Conservation (phyloP, 2,888 invertebrate genomes). For the Nemurella pictetii region DNA sequence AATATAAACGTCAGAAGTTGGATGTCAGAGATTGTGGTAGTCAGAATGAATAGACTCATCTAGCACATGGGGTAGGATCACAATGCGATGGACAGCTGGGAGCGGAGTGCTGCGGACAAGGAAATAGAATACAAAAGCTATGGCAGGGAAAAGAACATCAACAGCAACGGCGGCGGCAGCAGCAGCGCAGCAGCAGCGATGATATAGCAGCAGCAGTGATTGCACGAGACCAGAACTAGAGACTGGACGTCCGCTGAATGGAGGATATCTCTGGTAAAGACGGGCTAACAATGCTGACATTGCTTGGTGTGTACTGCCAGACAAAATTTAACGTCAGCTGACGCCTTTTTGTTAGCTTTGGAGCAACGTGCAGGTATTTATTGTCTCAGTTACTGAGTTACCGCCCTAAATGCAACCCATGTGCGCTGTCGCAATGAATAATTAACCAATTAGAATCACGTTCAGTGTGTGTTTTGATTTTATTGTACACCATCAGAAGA, state of each 20-base stretch:
- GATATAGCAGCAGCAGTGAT: conserved; percentile 4
- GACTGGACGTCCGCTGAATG: not conserved
- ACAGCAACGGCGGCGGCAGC: not conserved
- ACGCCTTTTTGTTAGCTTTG: not conserved
- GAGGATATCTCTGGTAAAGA: not conserved
- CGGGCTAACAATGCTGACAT: not conserved
- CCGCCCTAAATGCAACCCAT: not conserved
- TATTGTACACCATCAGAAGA: not conserved
- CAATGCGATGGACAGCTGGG: not conserved
- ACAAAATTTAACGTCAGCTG: not conserved
- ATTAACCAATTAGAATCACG: not conserved
- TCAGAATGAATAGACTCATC: not conserved
- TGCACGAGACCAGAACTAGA: not conserved
- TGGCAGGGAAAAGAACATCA: not conserved
- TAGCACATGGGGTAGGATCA: not conserved
- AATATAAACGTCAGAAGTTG: conserved; percentile 22
- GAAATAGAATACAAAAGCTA: not conserved
- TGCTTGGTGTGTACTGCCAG: not conserved
- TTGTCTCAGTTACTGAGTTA: not conserved
- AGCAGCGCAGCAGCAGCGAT: conserved; percentile 4
- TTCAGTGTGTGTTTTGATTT: not conserved
- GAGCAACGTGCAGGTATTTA: not conserved
- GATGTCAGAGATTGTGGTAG: conserved; percentile 7
- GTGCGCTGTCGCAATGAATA: not conserved
- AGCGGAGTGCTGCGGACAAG: not conserved